Evolutionary conservation across 2,888 invertebrate genomes (phyloP).

Genomic region (Dendrolimus houi): DNA sequence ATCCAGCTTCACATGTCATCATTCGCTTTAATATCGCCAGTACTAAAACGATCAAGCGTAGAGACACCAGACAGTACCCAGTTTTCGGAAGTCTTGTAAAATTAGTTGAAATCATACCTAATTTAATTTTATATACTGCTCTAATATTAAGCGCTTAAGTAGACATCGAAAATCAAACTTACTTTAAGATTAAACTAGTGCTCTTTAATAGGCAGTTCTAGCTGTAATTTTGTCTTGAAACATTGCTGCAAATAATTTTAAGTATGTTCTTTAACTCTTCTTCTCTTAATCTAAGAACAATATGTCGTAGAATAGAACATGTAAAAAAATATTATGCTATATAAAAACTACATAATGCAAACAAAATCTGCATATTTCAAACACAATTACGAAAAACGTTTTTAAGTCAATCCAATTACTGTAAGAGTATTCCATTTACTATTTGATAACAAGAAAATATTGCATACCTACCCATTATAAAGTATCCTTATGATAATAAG

Average conservation of each 20-base stretch:
- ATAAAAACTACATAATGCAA: constrained; percentile 12
- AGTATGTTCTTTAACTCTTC: constrained; percentile 31
- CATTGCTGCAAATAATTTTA: constrained; percentile 29
- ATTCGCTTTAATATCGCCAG: no score
- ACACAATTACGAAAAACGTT: neutral
- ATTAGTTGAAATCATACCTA: neutral
- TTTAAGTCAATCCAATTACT: no score
- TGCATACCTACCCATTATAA: constrained; percentile 23
- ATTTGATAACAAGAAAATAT: constrained; percentile 4
- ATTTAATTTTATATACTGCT: neutral
- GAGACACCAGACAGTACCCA: no score
- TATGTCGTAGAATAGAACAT: constrained; percentile 74
- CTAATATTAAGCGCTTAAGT: constrained; percentile 31
- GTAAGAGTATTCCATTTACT: no score
- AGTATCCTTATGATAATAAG: constrained; percentile 58
- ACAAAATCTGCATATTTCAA: neutral
- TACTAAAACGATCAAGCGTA: no score
- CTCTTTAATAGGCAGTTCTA: constrained; percentile 13
- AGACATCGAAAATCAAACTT: constrained; percentile 37
- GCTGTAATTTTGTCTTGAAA: constrained; percentile 23
- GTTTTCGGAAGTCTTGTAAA: no score
- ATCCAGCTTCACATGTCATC: no score
- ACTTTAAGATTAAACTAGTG: constrained; percentile 25
- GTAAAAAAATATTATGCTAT: constrained; percentile 26
- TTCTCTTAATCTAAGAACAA: constrained; percentile 27